Percentiles rank a stretch among this genome's conserved stretches.
These are phyloP conservation scores for Drosophila subsilvestris DNA, from an alignment of 2,888 invertebrate genomes.

Conservation along the genomic window DNA sequence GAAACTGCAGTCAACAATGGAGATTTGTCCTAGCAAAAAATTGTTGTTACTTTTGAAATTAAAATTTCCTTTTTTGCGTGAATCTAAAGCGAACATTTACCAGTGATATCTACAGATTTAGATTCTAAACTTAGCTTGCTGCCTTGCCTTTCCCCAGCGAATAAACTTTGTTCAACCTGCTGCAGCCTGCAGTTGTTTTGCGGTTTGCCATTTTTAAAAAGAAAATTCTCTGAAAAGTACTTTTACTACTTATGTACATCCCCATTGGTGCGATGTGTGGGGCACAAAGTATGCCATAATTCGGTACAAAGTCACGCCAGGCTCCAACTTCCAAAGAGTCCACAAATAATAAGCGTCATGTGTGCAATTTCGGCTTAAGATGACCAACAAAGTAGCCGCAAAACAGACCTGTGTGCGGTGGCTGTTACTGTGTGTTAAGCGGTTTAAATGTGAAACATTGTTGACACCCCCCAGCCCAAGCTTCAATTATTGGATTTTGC, in stretches of 20 bases:
- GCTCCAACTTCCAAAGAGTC: not conserved
- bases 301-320: slow-evolving; percentile 15
- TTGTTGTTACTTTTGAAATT: too few species aligned
- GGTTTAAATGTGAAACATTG: slow-evolving; percentile 36
- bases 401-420: slow-evolving; percentile 11
- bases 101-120: too few species aligned
- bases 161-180: not conserved
- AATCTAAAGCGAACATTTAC: too few species aligned
- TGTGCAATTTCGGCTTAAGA: slow-evolving; percentile 43
- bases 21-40: too few species aligned
- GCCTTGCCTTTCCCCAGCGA: not conserved
- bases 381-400: slow-evolving; percentile 39
- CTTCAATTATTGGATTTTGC: slow-evolving; percentile 31
- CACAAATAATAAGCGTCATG: slow-evolving; percentile 38
- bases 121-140: too few species aligned
- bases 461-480: not conserved
- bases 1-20: too few species aligned
- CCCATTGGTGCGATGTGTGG: slow-evolving; percentile 6
- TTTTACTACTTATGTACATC: slow-evolving; percentile 21
- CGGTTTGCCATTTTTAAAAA: not conserved
- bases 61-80: too few species aligned
- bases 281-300: slow-evolving; percentile 37
- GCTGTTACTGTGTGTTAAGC: slow-evolving; percentile 18
- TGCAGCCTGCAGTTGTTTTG: not conserved
- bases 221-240: slow-evolving; percentile 5